phyloP scores from a whole-genome alignment of 2,797 vertebrate species.

The Fratercula arctica region DNA sequence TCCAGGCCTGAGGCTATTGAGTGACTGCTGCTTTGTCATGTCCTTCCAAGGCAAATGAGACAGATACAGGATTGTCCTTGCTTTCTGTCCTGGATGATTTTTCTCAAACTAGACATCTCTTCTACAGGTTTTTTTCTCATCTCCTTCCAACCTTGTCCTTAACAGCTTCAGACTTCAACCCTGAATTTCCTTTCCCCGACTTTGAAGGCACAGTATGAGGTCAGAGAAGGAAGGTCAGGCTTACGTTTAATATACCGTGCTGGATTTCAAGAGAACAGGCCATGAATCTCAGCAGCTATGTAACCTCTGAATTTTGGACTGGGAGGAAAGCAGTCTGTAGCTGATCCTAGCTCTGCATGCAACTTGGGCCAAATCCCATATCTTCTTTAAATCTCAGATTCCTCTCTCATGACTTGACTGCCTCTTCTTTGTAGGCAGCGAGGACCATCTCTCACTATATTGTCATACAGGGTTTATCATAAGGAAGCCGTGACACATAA shows the following conservation, averaged over 20 bases:
- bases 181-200: not conserved
- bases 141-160: not conserved
- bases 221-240: not conserved
- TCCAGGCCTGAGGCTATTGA: not conserved
- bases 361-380: not conserved
- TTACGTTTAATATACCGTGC: not conserved
- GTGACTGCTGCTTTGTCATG: slow-evolving; percentile 1
- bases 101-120: not conserved
- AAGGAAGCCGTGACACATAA: not conserved
- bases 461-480: not conserved
- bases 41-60: slow-evolving; percentile 35
- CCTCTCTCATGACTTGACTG: not conserved
- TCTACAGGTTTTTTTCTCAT: not conserved
- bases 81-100: not conserved
- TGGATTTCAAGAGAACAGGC: not conserved
- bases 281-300: not conserved
- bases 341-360: not conserved
- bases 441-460: not conserved
- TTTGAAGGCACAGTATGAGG: not conserved
- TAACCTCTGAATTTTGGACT: not conserved
- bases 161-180: not conserved
- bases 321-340: not conserved
- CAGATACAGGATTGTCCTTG: not conserved
- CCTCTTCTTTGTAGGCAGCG: not conserved
- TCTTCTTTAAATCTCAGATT: not conserved